Evolutionary conservation across 2,113 vertebrate species (phyloP).

Genomic region (Eulemur macaco): DNA sequence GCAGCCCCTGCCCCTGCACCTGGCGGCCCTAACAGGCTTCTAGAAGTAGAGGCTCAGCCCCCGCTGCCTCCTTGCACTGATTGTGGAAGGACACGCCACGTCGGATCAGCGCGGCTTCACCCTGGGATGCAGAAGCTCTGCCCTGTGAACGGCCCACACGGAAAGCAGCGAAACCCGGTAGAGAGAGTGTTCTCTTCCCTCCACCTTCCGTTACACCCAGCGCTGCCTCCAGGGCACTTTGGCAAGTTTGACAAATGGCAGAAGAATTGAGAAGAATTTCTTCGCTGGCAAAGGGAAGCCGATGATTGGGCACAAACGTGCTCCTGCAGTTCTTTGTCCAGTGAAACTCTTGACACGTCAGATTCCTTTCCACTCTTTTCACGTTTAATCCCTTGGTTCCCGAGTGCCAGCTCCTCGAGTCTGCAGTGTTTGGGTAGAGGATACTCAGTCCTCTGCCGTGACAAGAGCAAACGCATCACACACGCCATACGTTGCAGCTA

Average conservation of each 20-base stretch:
- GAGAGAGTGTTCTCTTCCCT: not conserved
- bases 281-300: not conserved
- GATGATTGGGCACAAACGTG: not conserved
- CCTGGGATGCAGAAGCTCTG: not conserved
- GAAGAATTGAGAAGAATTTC: not conserved
- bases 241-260: not conserved
- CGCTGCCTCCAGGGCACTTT: not conserved
- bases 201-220: not conserved
- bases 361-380: not conserved
- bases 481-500: not conserved
- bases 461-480: not conserved
- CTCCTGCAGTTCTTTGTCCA: not conserved
- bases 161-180: not conserved
- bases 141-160: not conserved
- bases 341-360: not conserved
- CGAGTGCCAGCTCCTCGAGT: not conserved
- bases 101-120: not conserved
- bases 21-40: not conserved
- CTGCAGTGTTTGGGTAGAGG: not conserved
- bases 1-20: rapidly evolving
- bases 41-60: not conserved
- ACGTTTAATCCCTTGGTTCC: not conserved
- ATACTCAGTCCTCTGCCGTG: not conserved
- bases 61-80: not conserved
- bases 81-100: not conserved